A percentile compares a stretch with the other conserved stretches of the same genome.
phyloP scores from a whole-genome alignment of 2,113 vertebrate species.

The Nothoprocta pentlandii region DNA sequence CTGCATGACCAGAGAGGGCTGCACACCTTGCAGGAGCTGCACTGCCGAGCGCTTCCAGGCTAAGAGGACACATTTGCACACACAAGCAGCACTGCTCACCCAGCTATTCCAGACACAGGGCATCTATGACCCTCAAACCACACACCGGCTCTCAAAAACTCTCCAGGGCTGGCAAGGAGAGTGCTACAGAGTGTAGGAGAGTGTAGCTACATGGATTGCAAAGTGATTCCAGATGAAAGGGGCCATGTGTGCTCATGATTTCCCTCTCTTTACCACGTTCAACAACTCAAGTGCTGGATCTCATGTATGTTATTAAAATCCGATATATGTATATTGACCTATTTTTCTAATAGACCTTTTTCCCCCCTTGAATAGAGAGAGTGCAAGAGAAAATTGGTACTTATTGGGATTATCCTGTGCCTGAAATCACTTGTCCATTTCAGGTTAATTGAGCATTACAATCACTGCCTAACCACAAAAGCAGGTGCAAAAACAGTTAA shows the following conservation, averaged over 20 bases:
- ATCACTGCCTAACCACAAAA: not conserved
- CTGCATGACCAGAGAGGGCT: not conserved
- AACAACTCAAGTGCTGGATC: not conserved
- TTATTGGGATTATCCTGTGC: not conserved
- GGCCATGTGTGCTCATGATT: not conserved
- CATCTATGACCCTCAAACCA: not conserved
- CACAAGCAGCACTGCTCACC: not conserved
- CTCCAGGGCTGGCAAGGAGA: not conserved
- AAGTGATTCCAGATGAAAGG: not conserved
- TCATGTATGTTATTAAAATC: not conserved
- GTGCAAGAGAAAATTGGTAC: not conserved
- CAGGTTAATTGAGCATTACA: not conserved
- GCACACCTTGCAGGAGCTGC: not conserved
- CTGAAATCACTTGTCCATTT: not conserved
- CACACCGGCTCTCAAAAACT: not conserved
- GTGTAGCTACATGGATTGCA: not conserved
- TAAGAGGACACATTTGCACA: not conserved
- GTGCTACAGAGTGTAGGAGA: too few species aligned
- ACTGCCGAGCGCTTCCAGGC: not conserved
- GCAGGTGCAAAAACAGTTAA: conserved; percentile 7
- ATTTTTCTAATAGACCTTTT: not conserved
- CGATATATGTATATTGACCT: not conserved
- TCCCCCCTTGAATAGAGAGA: not conserved
- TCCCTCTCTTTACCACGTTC: not conserved
- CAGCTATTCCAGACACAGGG: not conserved